Conservation (phyloP, 1,140 invertebrate genomes). For the Aricia agestis region DNA sequence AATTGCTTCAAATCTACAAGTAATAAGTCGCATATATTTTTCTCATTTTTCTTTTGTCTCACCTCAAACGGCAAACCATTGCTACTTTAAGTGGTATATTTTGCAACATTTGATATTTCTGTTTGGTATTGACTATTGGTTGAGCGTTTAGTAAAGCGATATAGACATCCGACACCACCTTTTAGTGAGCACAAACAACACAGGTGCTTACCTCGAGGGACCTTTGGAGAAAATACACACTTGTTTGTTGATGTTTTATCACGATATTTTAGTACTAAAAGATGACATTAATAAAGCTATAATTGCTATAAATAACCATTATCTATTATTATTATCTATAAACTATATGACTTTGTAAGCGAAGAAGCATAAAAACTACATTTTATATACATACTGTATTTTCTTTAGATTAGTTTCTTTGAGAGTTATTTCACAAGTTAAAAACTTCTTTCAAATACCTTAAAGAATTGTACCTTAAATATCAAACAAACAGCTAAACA, state of each 20-base stretch:
- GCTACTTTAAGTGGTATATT: not conserved
- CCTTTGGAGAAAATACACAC: slow-evolving; percentile 15
- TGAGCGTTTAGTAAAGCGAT: slow-evolving; percentile 24
- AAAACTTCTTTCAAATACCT: too few species aligned
- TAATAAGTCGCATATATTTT: not conserved
- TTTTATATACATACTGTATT: too few species aligned
- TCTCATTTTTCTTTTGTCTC: not conserved
- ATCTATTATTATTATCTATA: too few species aligned
- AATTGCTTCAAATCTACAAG: too few species aligned
- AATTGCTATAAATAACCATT: too few species aligned
- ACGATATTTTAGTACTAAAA: not conserved
- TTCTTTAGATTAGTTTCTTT: too few species aligned
- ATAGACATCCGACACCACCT: slow-evolving; percentile 39
- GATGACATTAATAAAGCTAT: not conserved
- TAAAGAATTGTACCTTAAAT: too few species aligned
- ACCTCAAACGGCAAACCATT: not conserved
- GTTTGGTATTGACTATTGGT: slow-evolving; percentile 23
- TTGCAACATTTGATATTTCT: slow-evolving; percentile 17
- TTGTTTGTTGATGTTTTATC: not conserved
- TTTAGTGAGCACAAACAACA: slow-evolving; percentile 44
- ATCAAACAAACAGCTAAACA: too few species aligned
- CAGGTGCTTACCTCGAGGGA: slow-evolving; percentile 37
- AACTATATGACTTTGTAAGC: too few species aligned
- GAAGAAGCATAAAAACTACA: too few species aligned
- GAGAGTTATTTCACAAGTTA: too few species aligned